Base-by-base conservation (phyloP, 2,113 vertebrate genomes). In the Callospermophilus lateralis region DNA sequence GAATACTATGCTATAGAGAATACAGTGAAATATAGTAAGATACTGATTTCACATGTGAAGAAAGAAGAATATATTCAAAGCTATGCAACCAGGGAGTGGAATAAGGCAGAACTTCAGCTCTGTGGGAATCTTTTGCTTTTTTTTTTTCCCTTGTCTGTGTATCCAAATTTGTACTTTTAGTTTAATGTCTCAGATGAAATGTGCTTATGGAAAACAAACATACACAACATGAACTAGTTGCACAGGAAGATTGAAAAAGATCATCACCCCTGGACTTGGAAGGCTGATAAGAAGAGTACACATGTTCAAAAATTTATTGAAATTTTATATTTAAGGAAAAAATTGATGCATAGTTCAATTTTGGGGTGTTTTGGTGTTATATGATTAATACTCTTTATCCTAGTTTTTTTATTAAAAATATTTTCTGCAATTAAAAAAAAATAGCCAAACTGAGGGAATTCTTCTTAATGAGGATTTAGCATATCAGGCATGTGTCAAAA, bases 1-100 rank as follows among this genome's bases (percentile, higher is more conserved):
- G 70, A 95, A 73, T 51, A 24, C n/a, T 83, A n/a, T 78, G n/a
- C 83, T 94, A 89, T 94, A 85, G 94, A 63, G 70, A 95, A 73
- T 51, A 24, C 0, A 19, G 34, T 61, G 26, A 58, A 83, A 78
- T 34, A 65, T 26, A 86, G 42, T 39, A 92, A 83, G 86, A 76
- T 17, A 61, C 20, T 55, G 48, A 63, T 61, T 85, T 65, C 74
- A 4, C 83, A 63, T 7, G 6, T 63, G 53, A 94, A 79, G 42
- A 53, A 79, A 39, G 24, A 86, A 85, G 45, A 2, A n/a, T 94
- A 78, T 73, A 24, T 79, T 95, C 68, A 89, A 76, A 11, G 26
- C 61, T 70, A 15, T 78, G 34, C 16, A 30, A 39, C n/a, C 9
- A 30, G 15, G 24, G 84, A 84, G 1, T 45, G 83, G 42, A 37